A percentile compares a stretch with the other conserved stretches of the same genome.
Evolutionary conservation across 2,797 vertebrate species (phyloP).

Genomic region (Eospalax fontanierii): DNA sequence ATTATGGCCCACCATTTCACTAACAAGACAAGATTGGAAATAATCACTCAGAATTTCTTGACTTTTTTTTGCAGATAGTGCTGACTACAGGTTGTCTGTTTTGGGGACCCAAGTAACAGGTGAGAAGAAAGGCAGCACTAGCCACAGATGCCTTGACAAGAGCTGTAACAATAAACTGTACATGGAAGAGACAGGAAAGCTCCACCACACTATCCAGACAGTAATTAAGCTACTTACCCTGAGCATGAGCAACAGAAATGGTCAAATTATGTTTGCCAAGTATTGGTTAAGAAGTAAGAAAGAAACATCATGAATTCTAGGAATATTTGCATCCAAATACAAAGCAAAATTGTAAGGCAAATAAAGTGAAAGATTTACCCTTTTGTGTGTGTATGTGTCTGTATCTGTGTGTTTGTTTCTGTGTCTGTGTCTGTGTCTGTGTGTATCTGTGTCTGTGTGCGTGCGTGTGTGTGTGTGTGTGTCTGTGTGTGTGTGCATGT

Average conservation of each 20-base stretch:
- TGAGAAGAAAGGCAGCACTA: background rate
- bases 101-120: background rate
- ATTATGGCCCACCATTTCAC: background rate
- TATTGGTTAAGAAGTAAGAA: background rate
- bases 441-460: no score
- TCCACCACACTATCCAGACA: background rate
- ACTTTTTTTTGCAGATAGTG: background rate
- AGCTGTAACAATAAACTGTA: background rate
- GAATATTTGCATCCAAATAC: constrained; percentile 26
- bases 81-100: background rate
- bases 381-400: background rate
- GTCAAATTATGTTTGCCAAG: background rate
- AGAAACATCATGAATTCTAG: background rate
- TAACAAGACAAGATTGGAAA: background rate
- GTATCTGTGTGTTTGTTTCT: no score
- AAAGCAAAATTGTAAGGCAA: background rate
- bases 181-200: background rate
- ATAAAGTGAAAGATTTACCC: background rate
- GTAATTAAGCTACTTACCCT: background rate
- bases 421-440: background rate
- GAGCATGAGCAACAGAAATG: background rate
- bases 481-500: background rate
- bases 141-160: background rate
- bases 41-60: background rate
- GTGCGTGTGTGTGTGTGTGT: no score